These are phyloP conservation scores for Hetaerina americana DNA, from an alignment of 1,140 invertebrate species.

Conservation along the genomic window DNA sequence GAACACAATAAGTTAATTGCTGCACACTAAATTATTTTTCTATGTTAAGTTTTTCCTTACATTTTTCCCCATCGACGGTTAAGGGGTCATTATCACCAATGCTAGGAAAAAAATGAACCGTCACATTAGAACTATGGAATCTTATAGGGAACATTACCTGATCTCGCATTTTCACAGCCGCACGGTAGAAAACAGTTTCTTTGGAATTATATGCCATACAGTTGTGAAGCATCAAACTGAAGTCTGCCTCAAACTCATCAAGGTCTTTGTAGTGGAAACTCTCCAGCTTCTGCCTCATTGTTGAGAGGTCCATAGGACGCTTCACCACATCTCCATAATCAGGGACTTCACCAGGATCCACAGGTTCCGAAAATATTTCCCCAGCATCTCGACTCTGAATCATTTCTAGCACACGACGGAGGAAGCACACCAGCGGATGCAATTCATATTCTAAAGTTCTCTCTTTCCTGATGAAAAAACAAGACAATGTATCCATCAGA, in stretches of 20 bases:
- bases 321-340: constrained; percentile 88
- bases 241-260: constrained; percentile 74
- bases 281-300: constrained; percentile 73
- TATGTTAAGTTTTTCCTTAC: no score
- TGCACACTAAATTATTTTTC: no score
- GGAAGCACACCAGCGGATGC: constrained; percentile 63
- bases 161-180: constrained; percentile 76
- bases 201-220: constrained; percentile 91
- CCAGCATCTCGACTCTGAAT: constrained; percentile 67
- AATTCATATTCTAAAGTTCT: constrained; percentile 67
- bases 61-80: no score
- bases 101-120: neutral
- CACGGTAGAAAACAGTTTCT: constrained; percentile 71
- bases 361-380: constrained; percentile 86
- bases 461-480: constrained; percentile 42
- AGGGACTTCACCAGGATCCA: constrained; percentile 61
- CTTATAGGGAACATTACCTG: constrained; percentile 35
- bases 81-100: neutral
- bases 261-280: constrained; percentile 62
- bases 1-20: no score
- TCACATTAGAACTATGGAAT: neutral
- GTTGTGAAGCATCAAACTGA: constrained; percentile 87
- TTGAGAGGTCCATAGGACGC: constrained; percentile 91
- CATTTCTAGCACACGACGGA: constrained; percentile 59
- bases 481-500: constrained; percentile 7